These are phyloP conservation scores for Peromyscus nudipes DNA, from an alignment of 2,797 vertebrate genomes.

Conservation along the genomic window DNA sequence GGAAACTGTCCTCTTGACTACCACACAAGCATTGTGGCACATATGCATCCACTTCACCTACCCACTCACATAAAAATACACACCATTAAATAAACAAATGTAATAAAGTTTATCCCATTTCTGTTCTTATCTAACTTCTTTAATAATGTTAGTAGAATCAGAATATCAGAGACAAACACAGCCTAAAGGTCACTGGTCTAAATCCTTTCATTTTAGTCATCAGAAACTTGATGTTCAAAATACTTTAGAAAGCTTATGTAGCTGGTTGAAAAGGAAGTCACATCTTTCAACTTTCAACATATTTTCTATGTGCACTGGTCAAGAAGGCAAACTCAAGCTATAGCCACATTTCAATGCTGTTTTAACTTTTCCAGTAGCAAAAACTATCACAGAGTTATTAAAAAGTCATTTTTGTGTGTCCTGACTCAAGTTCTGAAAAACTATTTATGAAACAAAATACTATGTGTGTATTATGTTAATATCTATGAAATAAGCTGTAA, in stretches of 20 bases:
- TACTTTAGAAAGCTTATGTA: not conserved
- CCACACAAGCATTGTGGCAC: not conserved
- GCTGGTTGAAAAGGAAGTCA: not conserved
- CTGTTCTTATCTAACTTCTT: not conserved
- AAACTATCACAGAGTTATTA: not conserved
- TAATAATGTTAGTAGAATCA: not conserved
- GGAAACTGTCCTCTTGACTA: not conserved
- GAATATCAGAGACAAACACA: not conserved
- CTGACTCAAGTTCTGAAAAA: constrained; percentile 25
- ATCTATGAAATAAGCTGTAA: not conserved
- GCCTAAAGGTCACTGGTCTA: not conserved
- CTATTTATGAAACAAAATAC: not conserved
- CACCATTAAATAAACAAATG: not conserved
- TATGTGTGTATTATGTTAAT: constrained; percentile 32
- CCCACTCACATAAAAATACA: not conserved
- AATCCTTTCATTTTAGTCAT: not conserved
- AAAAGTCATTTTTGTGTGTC: not conserved
- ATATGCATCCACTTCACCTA: not conserved
- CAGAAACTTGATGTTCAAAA: not conserved
- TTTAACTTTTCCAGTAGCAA: not conserved
- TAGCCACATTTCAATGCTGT: not conserved
- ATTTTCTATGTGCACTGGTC: not conserved
- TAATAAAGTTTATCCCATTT: not conserved
- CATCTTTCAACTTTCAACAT: not conserved
- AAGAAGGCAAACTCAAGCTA: not conserved